Percentiles rank a stretch among this genome's conserved stretches.
Evolutionary conservation across 2,113 vertebrate genomes (phyloP).

Genomic region (Epinephelus lanceolatus): DNA sequence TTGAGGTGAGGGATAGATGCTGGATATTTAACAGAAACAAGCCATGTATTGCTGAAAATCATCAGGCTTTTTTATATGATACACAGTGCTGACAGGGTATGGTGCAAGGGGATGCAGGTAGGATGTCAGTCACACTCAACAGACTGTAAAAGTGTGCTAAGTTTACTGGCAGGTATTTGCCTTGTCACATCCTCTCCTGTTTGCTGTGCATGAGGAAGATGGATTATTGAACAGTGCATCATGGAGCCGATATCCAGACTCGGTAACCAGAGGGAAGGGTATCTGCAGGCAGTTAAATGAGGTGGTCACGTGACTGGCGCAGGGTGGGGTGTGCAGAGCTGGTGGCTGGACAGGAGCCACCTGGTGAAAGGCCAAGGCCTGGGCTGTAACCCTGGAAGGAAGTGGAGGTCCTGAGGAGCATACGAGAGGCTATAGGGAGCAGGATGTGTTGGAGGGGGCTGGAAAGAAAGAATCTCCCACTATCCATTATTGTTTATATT

Average conservation of each 20-base stretch:
- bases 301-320: constrained; percentile 66
- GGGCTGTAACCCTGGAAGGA: constrained; percentile 91
- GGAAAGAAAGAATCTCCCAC: constrained; percentile 35
- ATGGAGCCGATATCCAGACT: background rate
- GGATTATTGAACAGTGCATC: background rate
- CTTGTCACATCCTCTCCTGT: background rate
- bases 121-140: constrained; percentile 11
- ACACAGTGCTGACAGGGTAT: constrained; percentile 8
- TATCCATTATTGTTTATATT: constrained; percentile 48
- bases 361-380: constrained; percentile 88
- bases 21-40: constrained; percentile 50
- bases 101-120: constrained; percentile 18
- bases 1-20: constrained; percentile 31
- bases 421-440: constrained; percentile 76
- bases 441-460: constrained; percentile 86
- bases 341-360: constrained; percentile 85
- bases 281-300: constrained; percentile 4
- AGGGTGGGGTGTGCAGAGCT: constrained; percentile 74
- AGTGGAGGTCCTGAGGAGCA: constrained; percentile 83
- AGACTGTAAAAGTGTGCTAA: background rate
- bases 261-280: background rate
- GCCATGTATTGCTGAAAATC: constrained; percentile 34
- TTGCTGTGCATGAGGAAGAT: background rate
- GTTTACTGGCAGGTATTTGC: constrained; percentile 4
- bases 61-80: constrained; percentile 46